Evolutionary conservation across 2,113 vertebrate species (phyloP).

Genomic region (Erinaceus europaeus): DNA sequence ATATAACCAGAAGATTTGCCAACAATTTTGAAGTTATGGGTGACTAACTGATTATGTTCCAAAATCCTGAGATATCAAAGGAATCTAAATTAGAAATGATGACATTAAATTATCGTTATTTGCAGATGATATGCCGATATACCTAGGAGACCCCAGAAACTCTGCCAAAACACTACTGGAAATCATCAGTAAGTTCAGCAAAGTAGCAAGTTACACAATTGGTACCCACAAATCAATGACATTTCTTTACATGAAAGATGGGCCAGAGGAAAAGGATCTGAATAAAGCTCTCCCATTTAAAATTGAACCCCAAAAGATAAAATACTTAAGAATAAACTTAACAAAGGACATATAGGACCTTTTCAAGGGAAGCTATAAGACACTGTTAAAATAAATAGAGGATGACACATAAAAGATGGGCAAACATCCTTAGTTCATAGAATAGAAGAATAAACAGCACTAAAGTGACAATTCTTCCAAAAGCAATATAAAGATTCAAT

Average conservation of each 20-base stretch:
- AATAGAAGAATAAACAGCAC: neutral
- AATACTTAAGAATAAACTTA: neutral
- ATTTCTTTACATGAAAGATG: neutral
- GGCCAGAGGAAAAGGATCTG: neutral
- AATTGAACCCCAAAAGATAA: neutral
- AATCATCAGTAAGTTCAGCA: neutral
- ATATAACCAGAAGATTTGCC: no score
- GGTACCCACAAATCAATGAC: neutral
- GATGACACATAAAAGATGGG: neutral
- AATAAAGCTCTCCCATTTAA: neutral
- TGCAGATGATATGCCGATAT: neutral
- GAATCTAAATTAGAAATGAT: neutral
- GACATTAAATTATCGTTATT: neutral
- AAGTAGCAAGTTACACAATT: neutral
- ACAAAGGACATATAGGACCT: neutral
- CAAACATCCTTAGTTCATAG: neutral
- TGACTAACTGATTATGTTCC: no score
- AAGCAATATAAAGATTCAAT: neutral
- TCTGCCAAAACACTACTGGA: neutral
- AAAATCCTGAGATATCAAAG: neutral
- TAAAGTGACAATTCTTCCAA: neutral
- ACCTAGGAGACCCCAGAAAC: neutral
- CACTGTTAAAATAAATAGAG: neutral
- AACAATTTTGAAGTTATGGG: no score
- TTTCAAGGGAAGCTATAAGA: neutral